These are phyloP conservation scores for Zaprionus lineosus DNA, from an alignment of 2,888 invertebrate genomes.

Conservation along the genomic window DNA sequence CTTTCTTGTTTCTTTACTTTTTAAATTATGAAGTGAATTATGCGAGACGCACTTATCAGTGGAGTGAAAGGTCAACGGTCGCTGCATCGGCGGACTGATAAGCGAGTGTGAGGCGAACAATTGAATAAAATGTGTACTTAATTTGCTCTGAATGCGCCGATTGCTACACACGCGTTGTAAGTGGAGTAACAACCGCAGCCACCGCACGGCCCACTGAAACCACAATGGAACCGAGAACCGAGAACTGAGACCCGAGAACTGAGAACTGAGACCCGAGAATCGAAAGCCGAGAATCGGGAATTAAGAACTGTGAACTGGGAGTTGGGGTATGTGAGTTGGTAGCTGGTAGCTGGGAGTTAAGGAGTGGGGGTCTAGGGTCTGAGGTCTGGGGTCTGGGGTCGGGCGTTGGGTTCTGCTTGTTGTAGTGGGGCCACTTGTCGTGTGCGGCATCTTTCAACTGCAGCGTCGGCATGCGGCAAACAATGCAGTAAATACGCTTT, in stretches of 20 bases:
- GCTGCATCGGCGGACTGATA: conserved; percentile 29
- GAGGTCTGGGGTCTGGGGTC: too few species aligned
- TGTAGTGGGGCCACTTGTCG: conserved; percentile 35
- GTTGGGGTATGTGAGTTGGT: too few species aligned
- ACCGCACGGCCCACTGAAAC: conserved; percentile 31
- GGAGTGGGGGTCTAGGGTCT: background rate
- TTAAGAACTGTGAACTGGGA: too few species aligned
- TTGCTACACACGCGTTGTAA: conserved; percentile 51
- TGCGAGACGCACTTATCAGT: too few species aligned
- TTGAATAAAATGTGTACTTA: conserved; percentile 56
- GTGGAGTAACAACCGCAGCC: conserved; percentile 10
- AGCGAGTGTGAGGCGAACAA: conserved; percentile 49
- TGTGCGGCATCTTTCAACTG: conserved; percentile 77
- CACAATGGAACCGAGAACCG: conserved; percentile 6
- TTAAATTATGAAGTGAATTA: too few species aligned
- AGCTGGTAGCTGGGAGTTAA: background rate
- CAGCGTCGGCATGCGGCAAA: conserved; percentile 60
- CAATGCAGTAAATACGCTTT: conserved; percentile 55
- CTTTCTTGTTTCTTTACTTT: too few species aligned
- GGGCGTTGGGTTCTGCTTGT: background rate
- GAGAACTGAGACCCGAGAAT: conserved; percentile 18
- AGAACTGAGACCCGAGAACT: conserved; percentile 12
- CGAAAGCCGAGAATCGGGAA: too few species aligned
- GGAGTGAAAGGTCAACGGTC: conserved; percentile 50
- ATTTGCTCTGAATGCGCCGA: conserved; percentile 65